Evolutionary conservation across 2,113 vertebrate species (phyloP).

Genomic region (Prolemur simus): DNA sequence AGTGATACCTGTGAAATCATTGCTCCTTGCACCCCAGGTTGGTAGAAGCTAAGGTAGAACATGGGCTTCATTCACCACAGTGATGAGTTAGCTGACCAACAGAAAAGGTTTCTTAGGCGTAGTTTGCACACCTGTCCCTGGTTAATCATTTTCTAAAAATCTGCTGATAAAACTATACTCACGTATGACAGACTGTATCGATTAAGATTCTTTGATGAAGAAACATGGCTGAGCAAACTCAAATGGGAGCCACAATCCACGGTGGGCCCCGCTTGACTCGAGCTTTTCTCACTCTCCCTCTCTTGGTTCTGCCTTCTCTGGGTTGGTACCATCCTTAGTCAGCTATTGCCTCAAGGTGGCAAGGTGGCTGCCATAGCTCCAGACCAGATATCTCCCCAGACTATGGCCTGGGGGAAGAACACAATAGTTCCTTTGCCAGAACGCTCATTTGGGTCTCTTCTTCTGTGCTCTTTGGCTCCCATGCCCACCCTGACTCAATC

Average conservation of each 20-base stretch:
- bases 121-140: not conserved
- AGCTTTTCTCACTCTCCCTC: not conserved
- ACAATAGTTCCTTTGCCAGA: not conserved
- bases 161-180: not conserved
- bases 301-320: not conserved
- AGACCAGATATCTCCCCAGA: not conserved
- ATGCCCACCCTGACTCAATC: not conserved
- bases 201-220: not conserved
- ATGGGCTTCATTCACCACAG: not conserved
- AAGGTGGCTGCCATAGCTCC: not conserved
- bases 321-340: not conserved
- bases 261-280: too few species aligned
- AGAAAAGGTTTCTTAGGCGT: not conserved
- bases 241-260: not conserved
- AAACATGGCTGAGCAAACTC: not conserved
- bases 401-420: not conserved
- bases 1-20: not conserved
- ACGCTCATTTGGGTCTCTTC: not conserved
- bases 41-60: not conserved
- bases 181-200: not conserved
- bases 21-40: too few species aligned
- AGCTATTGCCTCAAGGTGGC: not conserved
- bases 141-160: not conserved
- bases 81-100: not conserved
- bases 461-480: not conserved